Percentiles rank a stretch among this genome's conserved stretches.
These are phyloP conservation scores for Pomatorhinus ruficollis DNA, from an alignment of 2,113 vertebrate genomes.

Conservation along the genomic window DNA sequence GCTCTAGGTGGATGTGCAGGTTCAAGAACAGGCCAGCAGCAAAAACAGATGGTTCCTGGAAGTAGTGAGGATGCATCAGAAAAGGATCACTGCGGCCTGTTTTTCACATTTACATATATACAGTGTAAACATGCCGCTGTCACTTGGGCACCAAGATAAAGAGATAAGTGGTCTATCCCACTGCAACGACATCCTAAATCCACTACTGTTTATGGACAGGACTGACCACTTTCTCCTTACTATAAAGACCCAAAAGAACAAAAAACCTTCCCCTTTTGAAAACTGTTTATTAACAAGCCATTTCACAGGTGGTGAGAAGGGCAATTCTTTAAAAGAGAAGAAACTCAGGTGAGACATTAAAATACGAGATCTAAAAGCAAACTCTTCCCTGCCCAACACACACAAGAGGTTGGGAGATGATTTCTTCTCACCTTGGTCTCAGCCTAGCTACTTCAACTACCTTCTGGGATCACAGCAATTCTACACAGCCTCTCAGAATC, in stretches of 20 bases:
- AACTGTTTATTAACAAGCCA: not conserved
- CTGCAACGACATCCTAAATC: not conserved
- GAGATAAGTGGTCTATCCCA: fast-evolving
- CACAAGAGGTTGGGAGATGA: not conserved
- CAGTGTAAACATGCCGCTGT: not conserved
- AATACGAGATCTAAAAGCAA: not conserved
- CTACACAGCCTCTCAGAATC: not conserved
- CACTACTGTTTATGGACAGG: not conserved
- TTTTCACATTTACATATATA: not conserved
- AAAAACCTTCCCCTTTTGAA: not conserved
- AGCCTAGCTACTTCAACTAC: not conserved
- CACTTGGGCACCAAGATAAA: not conserved
- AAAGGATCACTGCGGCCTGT: not conserved
- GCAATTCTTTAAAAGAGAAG: not conserved
- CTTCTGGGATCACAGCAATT: not conserved
- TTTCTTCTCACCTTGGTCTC: not conserved
- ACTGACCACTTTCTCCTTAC: not conserved
- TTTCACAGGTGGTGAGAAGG: not conserved
- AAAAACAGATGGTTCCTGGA: not conserved
- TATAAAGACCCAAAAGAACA: not conserved
- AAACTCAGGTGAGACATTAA: not conserved
- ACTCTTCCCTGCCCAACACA: not conserved
- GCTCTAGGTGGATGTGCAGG: not conserved
- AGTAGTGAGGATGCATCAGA: not conserved
- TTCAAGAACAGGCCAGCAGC: not conserved